Percentiles rank a stretch among this genome's conserved stretches.
phyloP scores from a whole-genome alignment of 2,888 invertebrate species.

The Ischnus inquisitorius region DNA sequence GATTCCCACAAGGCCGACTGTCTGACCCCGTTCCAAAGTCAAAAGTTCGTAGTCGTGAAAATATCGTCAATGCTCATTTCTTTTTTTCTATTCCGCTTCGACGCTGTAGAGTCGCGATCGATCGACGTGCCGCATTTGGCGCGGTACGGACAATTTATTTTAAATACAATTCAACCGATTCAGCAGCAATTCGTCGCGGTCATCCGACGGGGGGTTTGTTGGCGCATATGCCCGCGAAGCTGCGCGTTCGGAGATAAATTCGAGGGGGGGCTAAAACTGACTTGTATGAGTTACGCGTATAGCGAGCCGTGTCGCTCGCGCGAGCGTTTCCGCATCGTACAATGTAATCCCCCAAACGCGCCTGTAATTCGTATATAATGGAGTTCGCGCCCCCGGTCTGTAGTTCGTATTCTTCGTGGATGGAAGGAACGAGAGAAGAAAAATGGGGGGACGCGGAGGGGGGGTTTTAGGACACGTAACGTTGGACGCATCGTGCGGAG shows the following conservation, averaged over 20 bases:
- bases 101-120: constrained; percentile 39
- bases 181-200: constrained; percentile 76
- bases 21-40: not conserved
- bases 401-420: constrained; percentile 67
- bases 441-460: not conserved
- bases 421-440: constrained; percentile 1
- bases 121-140: constrained; percentile 46
- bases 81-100: constrained; percentile 3
- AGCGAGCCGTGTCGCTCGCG: constrained; percentile 52
- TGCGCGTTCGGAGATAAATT: constrained; percentile 64
- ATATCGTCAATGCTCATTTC: constrained; percentile 44
- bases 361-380: constrained; percentile 80
- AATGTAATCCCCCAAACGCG: constrained; percentile 77
- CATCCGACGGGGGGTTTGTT: constrained; percentile 68
- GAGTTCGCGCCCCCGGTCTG: constrained; percentile 74
- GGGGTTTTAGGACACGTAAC: constrained; percentile 42
- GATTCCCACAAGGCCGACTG: constrained; percentile 18
- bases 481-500: constrained; percentile 66
- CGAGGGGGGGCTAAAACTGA: constrained; percentile 11
- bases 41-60: not conserved
- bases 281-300: constrained; percentile 3
- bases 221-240: constrained; percentile 65
- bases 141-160: constrained; percentile 77
- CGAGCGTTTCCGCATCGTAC: constrained; percentile 66
- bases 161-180: constrained; percentile 78